Conservation (phyloP, 2,888 invertebrate genomes). For the Cactoblastis cactorum region DNA sequence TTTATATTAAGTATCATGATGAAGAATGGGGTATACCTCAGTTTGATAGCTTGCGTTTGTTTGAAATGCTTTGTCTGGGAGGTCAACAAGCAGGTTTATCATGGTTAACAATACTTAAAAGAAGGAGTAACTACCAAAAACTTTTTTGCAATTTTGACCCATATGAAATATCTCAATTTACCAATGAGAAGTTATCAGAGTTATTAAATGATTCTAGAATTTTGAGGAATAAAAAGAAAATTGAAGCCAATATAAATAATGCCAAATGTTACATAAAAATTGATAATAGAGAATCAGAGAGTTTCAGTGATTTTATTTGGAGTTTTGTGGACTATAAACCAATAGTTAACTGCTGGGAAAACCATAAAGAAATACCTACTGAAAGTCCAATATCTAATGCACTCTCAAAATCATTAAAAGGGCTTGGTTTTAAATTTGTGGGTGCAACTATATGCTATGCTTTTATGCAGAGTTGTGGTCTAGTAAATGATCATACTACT, state of each 20-base stretch:
- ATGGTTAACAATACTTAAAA: conserved; percentile 58
- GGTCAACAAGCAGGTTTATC: no score
- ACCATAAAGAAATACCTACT: conserved; percentile 42
- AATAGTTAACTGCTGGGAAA: conserved; percentile 47
- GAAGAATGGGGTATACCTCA: no score
- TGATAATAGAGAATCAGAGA: conserved; percentile 47
- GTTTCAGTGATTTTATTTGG: conserved; percentile 58
- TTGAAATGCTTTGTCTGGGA: no score
- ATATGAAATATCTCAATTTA: conserved; percentile 37
- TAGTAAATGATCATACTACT: no score
- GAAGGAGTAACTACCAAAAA: conserved; percentile 48
- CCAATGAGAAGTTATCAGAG: conserved; percentile 31
- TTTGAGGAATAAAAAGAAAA: conserved; percentile 54
- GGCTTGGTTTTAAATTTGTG: conserved; percentile 55
- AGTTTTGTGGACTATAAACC: conserved; percentile 49
- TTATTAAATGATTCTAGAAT: conserved; percentile 38
- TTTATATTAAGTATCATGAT: no score
- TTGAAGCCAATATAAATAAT: conserved; percentile 56
- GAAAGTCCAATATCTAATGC: conserved; percentile 40
- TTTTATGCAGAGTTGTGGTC: no score
- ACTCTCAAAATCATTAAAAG: conserved; percentile 52
- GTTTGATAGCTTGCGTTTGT: no score
- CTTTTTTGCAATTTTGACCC: conserved; percentile 52
- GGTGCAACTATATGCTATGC: no score
- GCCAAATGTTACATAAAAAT: conserved; percentile 50